Base-by-base conservation (phyloP, 1,140 invertebrate genomes). In the Drosophila kohkoa region DNA sequence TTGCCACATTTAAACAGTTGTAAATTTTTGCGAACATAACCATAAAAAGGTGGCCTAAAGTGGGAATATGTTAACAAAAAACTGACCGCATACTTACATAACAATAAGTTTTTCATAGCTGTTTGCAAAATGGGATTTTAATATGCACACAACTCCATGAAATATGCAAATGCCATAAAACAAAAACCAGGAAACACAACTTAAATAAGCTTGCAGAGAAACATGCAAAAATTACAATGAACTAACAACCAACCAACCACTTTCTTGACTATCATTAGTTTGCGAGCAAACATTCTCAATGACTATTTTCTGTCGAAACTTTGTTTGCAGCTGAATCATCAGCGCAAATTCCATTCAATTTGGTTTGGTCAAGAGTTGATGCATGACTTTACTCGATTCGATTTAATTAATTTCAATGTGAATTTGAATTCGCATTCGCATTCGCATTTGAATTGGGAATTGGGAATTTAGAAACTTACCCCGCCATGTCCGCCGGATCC, bases 401-500 rank as follows among this genome's bases (percentile, higher is more conserved):
- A 65, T 65, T 55, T 52, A 65, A 65, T 65, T 64, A 51, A 64
- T 52, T 64, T 63, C 35, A 7, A 25, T 25, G 20, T 38, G 11
- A 63, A 38, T 51, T 48, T n/a, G 28, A n/a, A 49, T 49, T 28
- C 5, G n/a, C 6, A 60, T 43, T 48, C n/a, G 28, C 6, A 49
- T 49, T 28, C 5, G n/a, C 6, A 60, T 43, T 60, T 30, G 20
- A 6, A 51, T 45, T 32, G 32, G 28, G 28, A 60, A 20, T 60
- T 30, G 10, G 28, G 15, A 48, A 30, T 52, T 64, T 30, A 25
- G 13, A 93, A 45, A 85, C 87, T 93, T 85, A 94, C 92, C 82
- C 93, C 93, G 75, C 92, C 93, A 75, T 86, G 92, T 79, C 93
- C 92, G 52, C 93, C 93, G 60, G 93, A 94, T 43, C 93, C 93